Conservation (phyloP, 2,113 vertebrate species). For the Chloropsis hardwickii region DNA sequence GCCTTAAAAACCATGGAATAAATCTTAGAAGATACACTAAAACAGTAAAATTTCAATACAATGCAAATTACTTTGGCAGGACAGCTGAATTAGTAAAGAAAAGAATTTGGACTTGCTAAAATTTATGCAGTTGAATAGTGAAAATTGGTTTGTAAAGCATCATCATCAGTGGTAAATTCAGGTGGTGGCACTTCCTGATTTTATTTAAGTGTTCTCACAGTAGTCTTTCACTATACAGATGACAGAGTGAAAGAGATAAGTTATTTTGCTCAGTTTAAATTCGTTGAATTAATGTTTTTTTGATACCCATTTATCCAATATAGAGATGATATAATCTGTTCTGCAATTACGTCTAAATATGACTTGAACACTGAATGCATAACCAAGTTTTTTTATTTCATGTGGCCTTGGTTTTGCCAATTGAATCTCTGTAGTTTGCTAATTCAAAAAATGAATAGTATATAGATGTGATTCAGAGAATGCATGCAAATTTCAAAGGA, state of each 20-base stretch:
- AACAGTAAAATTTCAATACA: constrained; percentile 43
- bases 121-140: neutral
- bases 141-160: constrained; percentile 1
- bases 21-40: constrained; percentile 46
- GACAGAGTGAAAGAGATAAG: neutral
- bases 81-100: constrained; percentile 30
- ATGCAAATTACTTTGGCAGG: constrained; percentile 5
- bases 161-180: neutral
- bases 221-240: neutral
- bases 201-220: neutral
- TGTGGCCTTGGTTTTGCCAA: neutral
- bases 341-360: neutral
- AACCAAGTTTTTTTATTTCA: neutral
- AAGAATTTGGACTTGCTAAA: neutral
- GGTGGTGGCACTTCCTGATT: neutral
- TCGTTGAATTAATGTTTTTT: neutral
- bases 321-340: neutral
- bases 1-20: neutral
- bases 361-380: neutral
- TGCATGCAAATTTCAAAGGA: neutral
- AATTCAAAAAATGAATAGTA: neutral
- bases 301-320: neutral
- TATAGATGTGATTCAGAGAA: neutral
- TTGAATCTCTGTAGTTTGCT: neutral
- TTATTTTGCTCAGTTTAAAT: neutral